These are phyloP conservation scores for Samia ricini DNA, from an alignment of 1,140 invertebrate genomes.

Conservation along the genomic window DNA sequence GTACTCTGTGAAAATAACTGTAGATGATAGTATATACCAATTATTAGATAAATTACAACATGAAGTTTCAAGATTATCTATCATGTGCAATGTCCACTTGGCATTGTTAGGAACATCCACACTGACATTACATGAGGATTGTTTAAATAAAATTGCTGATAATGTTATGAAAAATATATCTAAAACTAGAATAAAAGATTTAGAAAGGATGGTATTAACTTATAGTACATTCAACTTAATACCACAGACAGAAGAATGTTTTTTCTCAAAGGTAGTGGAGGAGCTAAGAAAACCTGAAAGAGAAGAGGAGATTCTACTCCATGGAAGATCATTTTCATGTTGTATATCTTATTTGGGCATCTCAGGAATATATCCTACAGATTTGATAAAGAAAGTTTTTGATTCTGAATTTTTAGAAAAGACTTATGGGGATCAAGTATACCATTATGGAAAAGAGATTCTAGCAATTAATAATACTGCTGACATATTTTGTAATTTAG, in stretches of 20 bases:
- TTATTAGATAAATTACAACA: slow-evolving; percentile 58
- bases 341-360: slow-evolving; percentile 74
- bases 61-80: slow-evolving; percentile 69
- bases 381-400: slow-evolving; percentile 75
- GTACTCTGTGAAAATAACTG: slow-evolving; percentile 50
- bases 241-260: slow-evolving; percentile 61
- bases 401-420: slow-evolving; percentile 61
- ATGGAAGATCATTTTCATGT: slow-evolving; percentile 65
- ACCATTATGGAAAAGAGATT: slow-evolving; percentile 72
- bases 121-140: slow-evolving; percentile 60
- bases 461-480: slow-evolving; percentile 77
- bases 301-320: slow-evolving; percentile 64
- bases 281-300: slow-evolving; percentile 74
- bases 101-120: slow-evolving; percentile 72
- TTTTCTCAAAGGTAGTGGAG: slow-evolving; percentile 71
- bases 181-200: slow-evolving; percentile 79
- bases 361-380: slow-evolving; percentile 70
- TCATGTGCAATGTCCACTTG: slow-evolving; percentile 77
- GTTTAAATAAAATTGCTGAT: slow-evolving; percentile 54
- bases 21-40: slow-evolving; percentile 47
- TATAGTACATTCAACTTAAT: slow-evolving; percentile 76
- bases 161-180: slow-evolving; percentile 45
- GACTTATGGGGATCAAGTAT: slow-evolving; percentile 61
- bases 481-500: slow-evolving; percentile 79
- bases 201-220: slow-evolving; percentile 79